phyloP scores from a whole-genome alignment of 1,140 invertebrate species.

The Drosophila micromelanica region DNA sequence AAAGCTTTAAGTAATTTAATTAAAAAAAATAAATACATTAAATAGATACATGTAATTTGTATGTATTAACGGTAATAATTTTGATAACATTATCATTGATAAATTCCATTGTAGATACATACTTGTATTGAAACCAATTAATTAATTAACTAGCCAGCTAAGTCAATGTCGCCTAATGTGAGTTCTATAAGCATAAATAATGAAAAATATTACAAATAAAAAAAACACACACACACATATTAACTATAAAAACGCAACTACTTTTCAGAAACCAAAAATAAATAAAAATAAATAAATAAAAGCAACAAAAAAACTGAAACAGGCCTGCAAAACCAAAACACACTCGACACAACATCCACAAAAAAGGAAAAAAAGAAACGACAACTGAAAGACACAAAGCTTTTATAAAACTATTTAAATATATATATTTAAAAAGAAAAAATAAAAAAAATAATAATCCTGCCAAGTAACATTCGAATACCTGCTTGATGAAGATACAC shows the following conservation, averaged over 20 bases:
- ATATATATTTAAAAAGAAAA: constrained; percentile 59
- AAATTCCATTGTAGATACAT: constrained; percentile 77
- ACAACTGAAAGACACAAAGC: constrained; percentile 55
- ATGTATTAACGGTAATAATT: constrained; percentile 57
- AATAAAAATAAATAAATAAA: constrained; percentile 14
- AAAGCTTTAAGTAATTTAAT: constrained; percentile 84
- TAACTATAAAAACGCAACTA: constrained; percentile 64
- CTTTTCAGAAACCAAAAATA: constrained; percentile 27
- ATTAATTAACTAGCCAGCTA: constrained; percentile 68
- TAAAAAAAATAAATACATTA: constrained; percentile 57
- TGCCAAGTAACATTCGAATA: constrained; percentile 84
- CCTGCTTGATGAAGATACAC: constrained; percentile 84
- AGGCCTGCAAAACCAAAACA: constrained; percentile 35
- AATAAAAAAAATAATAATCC: constrained; percentile 80
- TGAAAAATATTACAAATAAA: constrained; percentile 24
- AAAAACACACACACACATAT: constrained; percentile 32
- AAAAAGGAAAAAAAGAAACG: constrained; percentile 26
- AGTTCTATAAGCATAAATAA: constrained; percentile 73
- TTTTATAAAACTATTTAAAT: constrained; percentile 82
- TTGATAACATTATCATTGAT: constrained; percentile 73
- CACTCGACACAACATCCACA: constrained; percentile 46
- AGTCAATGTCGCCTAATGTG: constrained; percentile 81
- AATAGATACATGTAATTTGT: constrained; percentile 30
- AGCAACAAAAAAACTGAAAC: constrained; percentile 39
- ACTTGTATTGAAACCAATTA: constrained; percentile 53